These are phyloP conservation scores for Cynopterus brachyotis DNA, from an alignment of 2,113 vertebrate species.

Conservation along the genomic window DNA sequence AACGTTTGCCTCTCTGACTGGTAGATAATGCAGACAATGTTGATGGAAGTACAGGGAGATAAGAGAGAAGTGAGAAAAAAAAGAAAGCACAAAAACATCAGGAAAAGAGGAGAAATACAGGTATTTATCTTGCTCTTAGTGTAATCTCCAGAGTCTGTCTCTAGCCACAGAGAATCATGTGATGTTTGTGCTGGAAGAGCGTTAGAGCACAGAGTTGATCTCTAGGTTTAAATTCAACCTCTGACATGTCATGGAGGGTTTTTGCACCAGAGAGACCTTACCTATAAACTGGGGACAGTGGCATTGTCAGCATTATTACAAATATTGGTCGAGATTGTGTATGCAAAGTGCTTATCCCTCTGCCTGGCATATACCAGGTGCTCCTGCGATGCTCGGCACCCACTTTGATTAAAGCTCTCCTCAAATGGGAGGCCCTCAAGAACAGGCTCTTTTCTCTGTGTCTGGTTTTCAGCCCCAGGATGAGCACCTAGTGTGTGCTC, in stretches of 20 bases:
- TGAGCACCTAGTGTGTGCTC: neutral
- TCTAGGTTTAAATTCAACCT: neutral
- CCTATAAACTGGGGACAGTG: neutral
- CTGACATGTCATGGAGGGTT: neutral
- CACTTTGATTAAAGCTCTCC: neutral
- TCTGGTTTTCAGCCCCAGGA: neutral
- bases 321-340: neutral
- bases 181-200: neutral
- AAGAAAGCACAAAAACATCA: neutral
- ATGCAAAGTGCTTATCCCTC: neutral
- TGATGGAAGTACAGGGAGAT: constrained; percentile 38
- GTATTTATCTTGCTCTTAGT: neutral
- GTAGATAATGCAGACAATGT: neutral
- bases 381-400: neutral
- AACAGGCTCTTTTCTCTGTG: neutral
- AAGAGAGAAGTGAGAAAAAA: neutral
- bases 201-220: neutral
- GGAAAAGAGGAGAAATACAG: neutral
- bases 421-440: neutral
- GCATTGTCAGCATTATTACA: neutral
- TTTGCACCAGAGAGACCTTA: neutral
- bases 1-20: neutral
- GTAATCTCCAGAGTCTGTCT: neutral
- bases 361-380: neutral
- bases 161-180: neutral